A percentile compares a stretch with the other conserved stretches of the same genome.
Conservation (phyloP, 2,888 invertebrate species). For the Parnassius mnemosyne region DNA sequence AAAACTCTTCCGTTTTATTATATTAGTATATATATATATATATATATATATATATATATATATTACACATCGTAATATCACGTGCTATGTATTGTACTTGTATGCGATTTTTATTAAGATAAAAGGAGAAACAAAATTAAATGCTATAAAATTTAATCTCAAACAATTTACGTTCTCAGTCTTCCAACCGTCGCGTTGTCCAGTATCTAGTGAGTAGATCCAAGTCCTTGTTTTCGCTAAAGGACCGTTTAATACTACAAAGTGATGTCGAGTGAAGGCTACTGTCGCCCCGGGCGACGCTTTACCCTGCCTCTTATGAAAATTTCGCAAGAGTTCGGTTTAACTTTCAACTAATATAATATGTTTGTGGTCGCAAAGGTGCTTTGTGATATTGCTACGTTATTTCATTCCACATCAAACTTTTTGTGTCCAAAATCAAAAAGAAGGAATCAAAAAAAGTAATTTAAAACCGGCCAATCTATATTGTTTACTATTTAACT, state of each 20-base stretch:
- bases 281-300: constrained; percentile 68
- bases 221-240: constrained; percentile 49
- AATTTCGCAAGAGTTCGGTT: constrained; percentile 48
- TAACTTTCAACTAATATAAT: constrained; percentile 32
- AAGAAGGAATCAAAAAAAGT: too few relatives aligned
- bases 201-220: constrained; percentile 39
- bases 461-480: too few relatives aligned
- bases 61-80: too few relatives aligned
- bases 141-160: not conserved
- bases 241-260: constrained; percentile 69
- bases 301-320: constrained; percentile 61
- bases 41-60: too few relatives aligned
- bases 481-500: too few relatives aligned
- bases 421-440: too few relatives aligned
- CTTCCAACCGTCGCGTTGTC: constrained; percentile 38
- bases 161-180: constrained; percentile 9
- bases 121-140: too few relatives aligned
- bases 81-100: too few relatives aligned
- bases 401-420: constrained; percentile 1
- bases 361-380: constrained; percentile 24
- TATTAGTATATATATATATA: too few relatives aligned
- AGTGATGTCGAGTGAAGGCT: constrained; percentile 58
- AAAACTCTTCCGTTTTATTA: too few relatives aligned
- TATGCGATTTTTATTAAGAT: too few relatives aligned
- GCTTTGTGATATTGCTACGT: constrained; percentile 19